Conservation (phyloP, 2,888 invertebrate genomes). For the Drosophila anomelani region DNA sequence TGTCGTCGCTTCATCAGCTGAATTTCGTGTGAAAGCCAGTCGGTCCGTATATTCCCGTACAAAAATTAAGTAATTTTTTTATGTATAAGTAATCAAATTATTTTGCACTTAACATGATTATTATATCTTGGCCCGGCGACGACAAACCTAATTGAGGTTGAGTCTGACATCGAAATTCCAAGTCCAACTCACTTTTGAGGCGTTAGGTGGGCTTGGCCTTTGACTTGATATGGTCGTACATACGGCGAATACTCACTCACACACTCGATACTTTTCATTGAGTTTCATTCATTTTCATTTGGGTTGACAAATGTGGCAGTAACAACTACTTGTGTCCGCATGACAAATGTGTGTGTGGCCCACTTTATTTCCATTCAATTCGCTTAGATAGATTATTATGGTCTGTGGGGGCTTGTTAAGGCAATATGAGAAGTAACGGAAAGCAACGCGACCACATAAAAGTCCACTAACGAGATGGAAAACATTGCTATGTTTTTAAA, state of each 20-base stretch:
- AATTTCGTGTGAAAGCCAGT: constrained; percentile 64
- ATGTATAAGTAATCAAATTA: constrained; percentile 66
- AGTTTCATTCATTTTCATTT: constrained; percentile 75
- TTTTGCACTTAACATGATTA: constrained; percentile 59
- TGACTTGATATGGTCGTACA: constrained; percentile 46
- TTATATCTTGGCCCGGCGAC: constrained; percentile 27
- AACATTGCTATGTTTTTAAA: constrained; percentile 5
- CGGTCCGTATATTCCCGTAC: constrained; percentile 26
- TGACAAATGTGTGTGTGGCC: constrained; percentile 56
- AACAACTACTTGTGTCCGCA: constrained; percentile 24
- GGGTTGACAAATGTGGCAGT: constrained; percentile 78
- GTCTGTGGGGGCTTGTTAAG: constrained; percentile 34
- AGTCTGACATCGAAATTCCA: constrained; percentile 33
- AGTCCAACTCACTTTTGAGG: constrained; percentile 38
- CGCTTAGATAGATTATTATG: constrained; percentile 57
- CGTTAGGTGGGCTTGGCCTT: constrained; percentile 53
- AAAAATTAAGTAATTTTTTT: constrained; percentile 68
- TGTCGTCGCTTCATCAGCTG: constrained; percentile 56
- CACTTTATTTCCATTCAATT: constrained; percentile 73
- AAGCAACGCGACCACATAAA: constrained; percentile 14
- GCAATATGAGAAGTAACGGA: constrained; percentile 44
- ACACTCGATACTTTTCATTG: constrained; percentile 54
- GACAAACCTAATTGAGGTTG: constrained; percentile 43
- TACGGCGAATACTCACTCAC: constrained; percentile 39
- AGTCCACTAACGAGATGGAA: constrained; percentile 36